Evolutionary conservation across 2,888 invertebrate genomes (phyloP).

Genomic region (Ophion costatus): DNA sequence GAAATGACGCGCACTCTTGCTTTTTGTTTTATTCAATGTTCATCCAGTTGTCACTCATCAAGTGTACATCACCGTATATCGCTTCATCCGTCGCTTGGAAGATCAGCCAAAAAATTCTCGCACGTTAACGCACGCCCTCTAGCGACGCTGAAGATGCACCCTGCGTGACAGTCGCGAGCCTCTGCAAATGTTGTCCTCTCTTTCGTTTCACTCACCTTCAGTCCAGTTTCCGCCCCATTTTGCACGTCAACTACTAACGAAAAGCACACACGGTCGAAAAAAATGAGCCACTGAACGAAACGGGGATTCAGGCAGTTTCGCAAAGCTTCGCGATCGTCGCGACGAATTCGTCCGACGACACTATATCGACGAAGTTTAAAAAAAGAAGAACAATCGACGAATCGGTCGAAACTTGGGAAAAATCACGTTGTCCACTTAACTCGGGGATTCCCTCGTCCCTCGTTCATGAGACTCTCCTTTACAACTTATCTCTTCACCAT

Average conservation of each 20-base stretch:
- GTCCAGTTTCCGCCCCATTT: not conserved
- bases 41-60: not conserved
- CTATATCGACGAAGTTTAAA: not conserved
- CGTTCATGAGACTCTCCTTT: slow-evolving; percentile 38
- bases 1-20: too few species aligned
- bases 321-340: not conserved
- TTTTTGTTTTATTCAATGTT: not conserved
- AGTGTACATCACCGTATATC: not conserved
- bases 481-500: slow-evolving; percentile 56
- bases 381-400: slow-evolving; percentile 8
- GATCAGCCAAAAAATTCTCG: not conserved
- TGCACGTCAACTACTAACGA: not conserved
- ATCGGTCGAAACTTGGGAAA: slow-evolving; percentile 29
- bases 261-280: too few species aligned
- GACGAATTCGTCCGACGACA: not conserved
- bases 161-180: not conserved
- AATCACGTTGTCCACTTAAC: slow-evolving; percentile 50
- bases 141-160: slow-evolving; percentile 3
- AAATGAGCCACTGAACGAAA: not conserved
- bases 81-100: slow-evolving; percentile 11
- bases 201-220: too few species aligned
- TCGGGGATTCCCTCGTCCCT: slow-evolving; percentile 39
- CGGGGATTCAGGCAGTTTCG: not conserved
- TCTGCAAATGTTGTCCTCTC: not conserved
- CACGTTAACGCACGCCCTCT: not conserved